Evolutionary conservation across 2,888 invertebrate genomes (phyloP), one percentile per base, ranked within the genome.

Genomic region (Agrochola lota): DNA sequence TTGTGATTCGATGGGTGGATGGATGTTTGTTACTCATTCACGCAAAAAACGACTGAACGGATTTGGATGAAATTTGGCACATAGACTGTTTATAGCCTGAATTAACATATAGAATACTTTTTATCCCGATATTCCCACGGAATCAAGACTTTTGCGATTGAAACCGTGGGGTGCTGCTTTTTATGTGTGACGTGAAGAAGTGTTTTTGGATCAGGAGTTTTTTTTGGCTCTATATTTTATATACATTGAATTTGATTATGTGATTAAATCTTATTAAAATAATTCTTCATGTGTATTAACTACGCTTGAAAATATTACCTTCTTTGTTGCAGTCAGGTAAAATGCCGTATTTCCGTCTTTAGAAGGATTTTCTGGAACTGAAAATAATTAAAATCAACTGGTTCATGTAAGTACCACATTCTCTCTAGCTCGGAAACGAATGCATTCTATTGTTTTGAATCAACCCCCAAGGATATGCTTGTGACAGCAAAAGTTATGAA

Each of bases 371-470:
- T 57, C 59, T 52, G 20, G 12, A 2, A 35, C 30, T 59, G n/a
- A 35, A 52, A 52, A 66, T 79, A 8, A 55, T 59, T 79, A 72
- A 79, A 78, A 59, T n/a, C 49, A 30, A 30, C 64, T 64, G 72
- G 71, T 63, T 15, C 70, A n/a, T 71, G n/a, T 78, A 63, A 43
- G 35, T 35, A n/a, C 12, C 20, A 60, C 15, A 66, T 49, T 66
- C 49, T 20, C 26, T 71, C 11, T 5, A n/a, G 63, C 63, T 79
- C 23, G 26, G n/a, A 63, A 82, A 71, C 49, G 67, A 67, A 70
- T 70, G 78, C 62, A 59, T 55, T 35, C 67, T 78, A 82, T 82
- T 82, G 81, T 82, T 82, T 67, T 46, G 7, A 63, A 46, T 43
- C 73, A 66, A 35, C 72, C 26, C 67, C 70, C 67, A 59, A 73